These are phyloP conservation scores for Trichogramma dendrolimi DNA, from an alignment of 2,888 invertebrate genomes.

Conservation along the genomic window DNA sequence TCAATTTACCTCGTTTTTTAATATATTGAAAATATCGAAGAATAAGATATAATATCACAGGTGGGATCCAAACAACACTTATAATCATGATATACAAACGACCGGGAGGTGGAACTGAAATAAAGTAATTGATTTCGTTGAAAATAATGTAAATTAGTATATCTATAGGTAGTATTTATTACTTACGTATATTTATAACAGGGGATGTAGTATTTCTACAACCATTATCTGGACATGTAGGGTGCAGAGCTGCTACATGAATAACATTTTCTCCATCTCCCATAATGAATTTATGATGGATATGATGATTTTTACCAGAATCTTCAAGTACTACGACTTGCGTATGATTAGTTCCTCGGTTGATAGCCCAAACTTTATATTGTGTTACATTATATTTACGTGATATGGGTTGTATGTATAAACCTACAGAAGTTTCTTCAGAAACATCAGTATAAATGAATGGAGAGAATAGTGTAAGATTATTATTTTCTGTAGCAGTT, in stretches of 20 bases:
- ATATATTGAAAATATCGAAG: constrained; percentile 43
- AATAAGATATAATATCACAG: constrained; percentile 42
- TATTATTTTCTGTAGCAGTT: constrained; percentile 23
- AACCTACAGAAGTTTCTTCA: constrained; percentile 34
- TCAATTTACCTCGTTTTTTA: constrained; percentile 36
- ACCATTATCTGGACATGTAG: constrained; percentile 38
- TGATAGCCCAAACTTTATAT: constrained; percentile 45
- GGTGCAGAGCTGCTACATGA: constrained; percentile 44
- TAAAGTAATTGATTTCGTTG: constrained; percentile 1
- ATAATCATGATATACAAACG: constrained; percentile 47
- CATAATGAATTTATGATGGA: constrained; percentile 39
- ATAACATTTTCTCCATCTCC: constrained; percentile 43
- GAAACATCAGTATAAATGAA: constrained; percentile 48
- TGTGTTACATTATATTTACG: constrained; percentile 41
- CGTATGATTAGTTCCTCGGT: constrained; percentile 38
- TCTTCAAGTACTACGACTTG: constrained; percentile 27
- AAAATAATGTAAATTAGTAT: neutral
- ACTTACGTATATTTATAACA: constrained; percentile 43
- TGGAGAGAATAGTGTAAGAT: constrained; percentile 37
- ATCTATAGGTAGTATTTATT: neutral
- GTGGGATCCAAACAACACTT: constrained; percentile 47
- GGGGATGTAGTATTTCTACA: constrained; percentile 47
- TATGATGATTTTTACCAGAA: constrained; percentile 26
- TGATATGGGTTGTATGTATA: constrained; percentile 45
- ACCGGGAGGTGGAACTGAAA: constrained; percentile 38